Percentiles rank a stretch among this genome's conserved stretches.
Conservation (phyloP, 2,797 vertebrate species). For the Micromesistius poutassou region DNA sequence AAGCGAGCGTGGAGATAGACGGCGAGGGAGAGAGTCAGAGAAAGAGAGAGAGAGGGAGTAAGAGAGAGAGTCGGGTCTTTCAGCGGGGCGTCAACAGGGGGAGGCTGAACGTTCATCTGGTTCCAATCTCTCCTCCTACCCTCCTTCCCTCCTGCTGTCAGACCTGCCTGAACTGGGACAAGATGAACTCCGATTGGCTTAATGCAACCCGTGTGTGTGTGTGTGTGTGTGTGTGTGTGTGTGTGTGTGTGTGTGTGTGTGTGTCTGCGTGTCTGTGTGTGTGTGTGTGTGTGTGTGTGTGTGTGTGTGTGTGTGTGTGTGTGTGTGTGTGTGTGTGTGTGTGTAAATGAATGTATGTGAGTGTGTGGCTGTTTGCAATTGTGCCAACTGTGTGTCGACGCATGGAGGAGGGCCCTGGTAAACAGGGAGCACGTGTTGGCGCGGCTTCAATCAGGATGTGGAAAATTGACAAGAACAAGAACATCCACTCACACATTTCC, state of each 20-base stretch:
- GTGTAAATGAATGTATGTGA: conserved; percentile 9
- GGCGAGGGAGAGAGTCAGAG: conserved; percentile 4
- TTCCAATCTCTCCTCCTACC: conserved; percentile 38
- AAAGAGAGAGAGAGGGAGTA: conserved; percentile 17
- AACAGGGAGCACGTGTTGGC: not conserved
- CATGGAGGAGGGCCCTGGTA: not conserved
- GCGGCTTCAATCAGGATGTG: not conserved
- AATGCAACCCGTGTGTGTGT: not conserved
- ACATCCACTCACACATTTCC: too few relatives aligned
- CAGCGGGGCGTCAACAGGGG: conserved; percentile 25
- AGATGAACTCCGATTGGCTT: conserved; percentile 17
- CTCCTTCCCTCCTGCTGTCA: conserved; percentile 23
- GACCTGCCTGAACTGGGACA: conserved; percentile 22
- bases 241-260: conserved; percentile 15
- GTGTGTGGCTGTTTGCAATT: conserved; percentile 8
- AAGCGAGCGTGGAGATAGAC: not conserved
- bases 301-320: conserved; percentile 3
- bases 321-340: not conserved
- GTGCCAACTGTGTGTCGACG: not conserved
- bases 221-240: not conserved
- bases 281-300: not conserved
- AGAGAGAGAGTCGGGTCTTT: conserved; percentile 7
- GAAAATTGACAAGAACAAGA: too few relatives aligned
- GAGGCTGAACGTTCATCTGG: conserved; percentile 47
- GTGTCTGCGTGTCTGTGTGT: conserved; percentile 7